These are phyloP conservation scores for Petromus typicus DNA, from an alignment of 2,113 vertebrate genomes.

Conservation along the genomic window DNA sequence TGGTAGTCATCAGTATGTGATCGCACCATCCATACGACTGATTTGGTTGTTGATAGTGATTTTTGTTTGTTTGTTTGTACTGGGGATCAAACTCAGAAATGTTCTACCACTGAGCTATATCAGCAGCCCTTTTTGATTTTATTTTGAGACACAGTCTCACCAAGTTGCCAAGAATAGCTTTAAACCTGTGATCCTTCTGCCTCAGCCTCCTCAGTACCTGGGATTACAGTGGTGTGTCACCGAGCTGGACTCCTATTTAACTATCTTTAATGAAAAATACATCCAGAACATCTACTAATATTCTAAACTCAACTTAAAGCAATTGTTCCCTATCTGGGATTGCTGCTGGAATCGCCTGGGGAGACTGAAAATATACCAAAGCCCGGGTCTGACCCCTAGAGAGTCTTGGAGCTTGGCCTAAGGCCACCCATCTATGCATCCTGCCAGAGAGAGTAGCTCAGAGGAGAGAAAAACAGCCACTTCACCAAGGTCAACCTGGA, in stretches of 20 bases:
- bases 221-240: neutral
- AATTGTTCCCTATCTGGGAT: neutral
- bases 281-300: neutral
- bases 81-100: neutral
- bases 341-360: neutral
- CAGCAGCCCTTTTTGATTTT: neutral
- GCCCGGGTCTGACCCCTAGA: neutral
- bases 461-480: neutral
- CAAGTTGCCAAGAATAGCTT: neutral
- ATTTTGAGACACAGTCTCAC: neutral
- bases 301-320: neutral
- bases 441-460: neutral
- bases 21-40: neutral
- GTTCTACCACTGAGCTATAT: neutral
- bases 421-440: too few relatives aligned
- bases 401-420: neutral
- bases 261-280: neutral
- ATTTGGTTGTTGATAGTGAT: neutral
- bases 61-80: neutral
- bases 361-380: neutral
- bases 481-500: neutral
- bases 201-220: neutral
- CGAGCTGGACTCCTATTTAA: neutral
- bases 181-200: neutral
- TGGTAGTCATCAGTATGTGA: neutral